Evolutionary conservation across 2,797 vertebrate species (phyloP).

Genomic region (Argyrosomus regius): DNA sequence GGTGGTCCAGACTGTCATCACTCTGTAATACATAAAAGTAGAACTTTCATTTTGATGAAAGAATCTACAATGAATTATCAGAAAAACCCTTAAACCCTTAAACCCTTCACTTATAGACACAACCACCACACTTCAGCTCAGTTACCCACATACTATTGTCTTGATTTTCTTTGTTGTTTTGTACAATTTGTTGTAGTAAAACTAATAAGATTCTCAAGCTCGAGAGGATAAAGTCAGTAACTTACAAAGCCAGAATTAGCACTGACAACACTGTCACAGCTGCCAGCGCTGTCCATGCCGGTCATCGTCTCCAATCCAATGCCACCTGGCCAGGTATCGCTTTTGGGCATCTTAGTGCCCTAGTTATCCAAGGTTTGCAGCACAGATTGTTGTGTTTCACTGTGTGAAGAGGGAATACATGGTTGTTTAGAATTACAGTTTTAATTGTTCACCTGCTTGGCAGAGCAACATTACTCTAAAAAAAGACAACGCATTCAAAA

Average conservation of each 20-base stretch:
- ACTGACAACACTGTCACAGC: conserved; percentile 91
- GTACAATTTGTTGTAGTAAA: background rate
- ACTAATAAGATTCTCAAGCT: background rate
- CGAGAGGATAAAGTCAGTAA: background rate
- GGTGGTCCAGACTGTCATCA: conserved; percentile 90
- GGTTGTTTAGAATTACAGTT: background rate
- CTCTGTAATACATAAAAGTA: conserved; percentile 82
- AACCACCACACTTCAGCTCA: background rate
- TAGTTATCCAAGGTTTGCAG: conserved; percentile 20
- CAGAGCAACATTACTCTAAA: background rate
- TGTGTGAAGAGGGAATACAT: conserved; percentile 39
- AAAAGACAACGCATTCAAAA: background rate
- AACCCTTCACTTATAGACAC: background rate
- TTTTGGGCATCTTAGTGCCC: conserved; percentile 88
- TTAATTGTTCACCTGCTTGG: background rate
- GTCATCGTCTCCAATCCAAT: conserved; percentile 79
- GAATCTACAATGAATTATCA: background rate
- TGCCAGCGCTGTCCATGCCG: conserved; percentile 84
- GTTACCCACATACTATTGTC: background rate
- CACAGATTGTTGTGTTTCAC: conserved; percentile 26
- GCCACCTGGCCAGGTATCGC: conserved; percentile 88
- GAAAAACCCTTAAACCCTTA: background rate
- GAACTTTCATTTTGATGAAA: background rate
- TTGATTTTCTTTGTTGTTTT: background rate
- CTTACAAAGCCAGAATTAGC: conserved; percentile 85